Conservation (phyloP, 2,888 invertebrate species). For the Lissonota sp. region DNA sequence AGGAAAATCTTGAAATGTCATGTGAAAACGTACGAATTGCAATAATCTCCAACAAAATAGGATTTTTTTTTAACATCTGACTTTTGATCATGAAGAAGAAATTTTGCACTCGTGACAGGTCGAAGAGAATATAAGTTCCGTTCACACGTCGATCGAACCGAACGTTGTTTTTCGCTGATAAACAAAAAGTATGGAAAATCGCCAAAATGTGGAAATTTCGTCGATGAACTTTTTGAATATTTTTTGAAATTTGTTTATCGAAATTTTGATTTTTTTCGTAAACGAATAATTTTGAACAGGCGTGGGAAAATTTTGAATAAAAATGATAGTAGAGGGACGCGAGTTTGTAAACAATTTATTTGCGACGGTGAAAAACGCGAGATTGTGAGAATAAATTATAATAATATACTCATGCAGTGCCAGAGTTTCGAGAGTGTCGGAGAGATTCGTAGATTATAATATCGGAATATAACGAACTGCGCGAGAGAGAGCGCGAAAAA, state of each 20-base stretch:
- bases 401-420: no score
- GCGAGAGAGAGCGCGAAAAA: constrained; percentile 6
- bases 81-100: constrained; percentile 15
- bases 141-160: background rate
- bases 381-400: background rate
- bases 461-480: background rate
- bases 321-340: constrained; percentile 10
- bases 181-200: no score
- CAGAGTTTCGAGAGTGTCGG: constrained; percentile 16
- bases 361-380: constrained; percentile 18
- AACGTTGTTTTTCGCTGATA: background rate
- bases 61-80: background rate
- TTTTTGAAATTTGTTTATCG: background rate
- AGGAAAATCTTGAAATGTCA: no score
- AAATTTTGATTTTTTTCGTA: constrained; percentile 9
- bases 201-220: constrained; percentile 19
- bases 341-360: constrained; percentile 59
- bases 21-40: no score
- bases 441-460: constrained; percentile 27
- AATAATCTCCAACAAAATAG: background rate
- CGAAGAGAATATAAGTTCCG: constrained; percentile 1
- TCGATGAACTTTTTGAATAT: background rate
- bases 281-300: background rate
- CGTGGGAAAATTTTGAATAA: constrained; percentile 5
- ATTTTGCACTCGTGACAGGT: background rate